Percentiles rank a stretch among this genome's conserved stretches.
Evolutionary conservation across 23 tunicate genomes (phyloP).

Genomic region (Trididemnum nubilum): DNA sequence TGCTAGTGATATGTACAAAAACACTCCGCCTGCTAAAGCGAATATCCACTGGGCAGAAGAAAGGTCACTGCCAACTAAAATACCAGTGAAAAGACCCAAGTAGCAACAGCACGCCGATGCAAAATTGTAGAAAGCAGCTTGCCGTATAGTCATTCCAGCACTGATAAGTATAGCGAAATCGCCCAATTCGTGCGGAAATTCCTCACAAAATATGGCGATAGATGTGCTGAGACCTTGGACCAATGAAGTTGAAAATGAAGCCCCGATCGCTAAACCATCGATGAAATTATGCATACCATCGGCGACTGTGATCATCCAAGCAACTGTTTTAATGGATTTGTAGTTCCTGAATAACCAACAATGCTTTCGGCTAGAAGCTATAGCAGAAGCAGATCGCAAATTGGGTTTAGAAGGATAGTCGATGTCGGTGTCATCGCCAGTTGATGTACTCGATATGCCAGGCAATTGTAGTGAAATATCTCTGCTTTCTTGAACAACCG

Average conservation of each 20-base stretch:
- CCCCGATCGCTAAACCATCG: slow-evolving; percentile 74
- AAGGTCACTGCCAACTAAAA: slow-evolving; percentile 58
- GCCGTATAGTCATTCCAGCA: slow-evolving; percentile 83
- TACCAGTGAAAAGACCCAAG: slow-evolving; percentile 75
- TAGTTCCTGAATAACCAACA: slow-evolving; percentile 57
- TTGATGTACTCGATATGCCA: background rate
- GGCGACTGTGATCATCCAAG: slow-evolving; percentile 78
- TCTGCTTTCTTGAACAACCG: background rate
- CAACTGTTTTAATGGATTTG: slow-evolving; percentile 66
- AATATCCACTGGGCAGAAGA: slow-evolving; percentile 74
- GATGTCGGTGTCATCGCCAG: background rate
- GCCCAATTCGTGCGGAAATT: slow-evolving; percentile 69
- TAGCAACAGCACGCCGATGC: slow-evolving; percentile 87
- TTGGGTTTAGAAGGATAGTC: background rate
- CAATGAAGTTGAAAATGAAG: slow-evolving; percentile 49
- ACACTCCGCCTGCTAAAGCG: slow-evolving; percentile 73
- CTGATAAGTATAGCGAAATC: slow-evolving; percentile 59
- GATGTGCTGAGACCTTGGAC: slow-evolving; percentile 71
- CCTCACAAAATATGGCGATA: slow-evolving; percentile 68
- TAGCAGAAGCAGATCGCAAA: background rate
- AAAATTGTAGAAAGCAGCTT: slow-evolving; percentile 89
- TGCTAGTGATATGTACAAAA: slow-evolving; percentile 66
- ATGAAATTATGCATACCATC: slow-evolving; percentile 77
- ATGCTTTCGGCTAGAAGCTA: background rate
- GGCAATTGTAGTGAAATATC: background rate